Evolutionary conservation across 2,888 invertebrate species (phyloP).

Genomic region (Neocrepidodera transversa): DNA sequence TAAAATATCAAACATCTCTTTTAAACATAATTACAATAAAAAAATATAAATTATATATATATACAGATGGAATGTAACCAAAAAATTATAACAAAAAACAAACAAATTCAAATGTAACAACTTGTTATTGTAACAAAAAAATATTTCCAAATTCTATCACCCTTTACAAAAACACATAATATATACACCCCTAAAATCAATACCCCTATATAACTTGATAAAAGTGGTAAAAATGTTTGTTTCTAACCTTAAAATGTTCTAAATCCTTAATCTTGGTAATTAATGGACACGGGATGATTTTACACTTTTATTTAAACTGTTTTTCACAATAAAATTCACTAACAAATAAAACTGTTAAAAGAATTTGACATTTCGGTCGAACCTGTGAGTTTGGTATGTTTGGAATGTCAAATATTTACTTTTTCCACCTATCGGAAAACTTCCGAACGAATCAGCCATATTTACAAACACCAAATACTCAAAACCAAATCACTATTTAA

Average conservation of each 20-base stretch:
- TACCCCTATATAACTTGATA: constrained; percentile 48
- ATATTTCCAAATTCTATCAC: not conserved
- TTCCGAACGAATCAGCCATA: constrained; percentile 54
- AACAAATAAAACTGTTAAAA: constrained; percentile 60
- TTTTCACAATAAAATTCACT: constrained; percentile 55
- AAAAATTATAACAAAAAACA: not conserved
- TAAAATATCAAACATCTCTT: not conserved
- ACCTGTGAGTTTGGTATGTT: constrained; percentile 71
- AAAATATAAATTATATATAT: not conserved
- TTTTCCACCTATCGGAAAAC: constrained; percentile 68
- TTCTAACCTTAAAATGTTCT: constrained; percentile 31
- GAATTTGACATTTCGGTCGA: constrained; percentile 77
- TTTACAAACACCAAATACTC: constrained; percentile 29
- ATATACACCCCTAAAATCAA: constrained; percentile 41
- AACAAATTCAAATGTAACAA: not conserved
- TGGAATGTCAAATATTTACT: constrained; percentile 74
- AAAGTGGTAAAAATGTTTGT: constrained; percentile 18
- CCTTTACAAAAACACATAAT: constrained; percentile 15
- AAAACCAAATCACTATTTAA: not conserved
- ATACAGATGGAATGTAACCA: not conserved
- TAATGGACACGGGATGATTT: not conserved
- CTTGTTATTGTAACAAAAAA: not conserved
- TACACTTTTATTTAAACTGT: constrained; percentile 35
- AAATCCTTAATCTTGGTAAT: constrained; percentile 11
- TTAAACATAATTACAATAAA: not conserved